Evolutionary conservation across 2,888 invertebrate genomes (phyloP).

Genomic region (Hydriomena furcata): DNA sequence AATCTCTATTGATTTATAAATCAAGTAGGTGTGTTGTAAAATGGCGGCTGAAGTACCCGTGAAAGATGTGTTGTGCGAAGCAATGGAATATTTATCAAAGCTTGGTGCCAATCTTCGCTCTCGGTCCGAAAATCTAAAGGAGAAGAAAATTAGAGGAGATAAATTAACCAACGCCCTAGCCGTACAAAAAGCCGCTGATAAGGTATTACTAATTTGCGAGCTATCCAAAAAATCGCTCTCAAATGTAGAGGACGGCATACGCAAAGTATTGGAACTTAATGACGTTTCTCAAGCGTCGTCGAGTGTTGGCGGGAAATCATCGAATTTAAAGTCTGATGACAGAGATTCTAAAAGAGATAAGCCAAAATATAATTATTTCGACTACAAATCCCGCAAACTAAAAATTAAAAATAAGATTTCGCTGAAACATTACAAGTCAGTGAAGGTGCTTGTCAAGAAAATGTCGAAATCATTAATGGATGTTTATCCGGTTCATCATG

Average conservation of each 20-base stretch:
- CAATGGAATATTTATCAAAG: constrained; percentile 75
- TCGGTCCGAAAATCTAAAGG: constrained; percentile 66
- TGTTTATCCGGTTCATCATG: constrained; percentile 66
- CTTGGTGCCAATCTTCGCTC: constrained; percentile 68
- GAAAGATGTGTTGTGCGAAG: constrained; percentile 68
- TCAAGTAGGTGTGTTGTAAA: constrained; percentile 36
- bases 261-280: constrained; percentile 56
- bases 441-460: constrained; percentile 55
- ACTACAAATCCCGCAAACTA: constrained; percentile 54
- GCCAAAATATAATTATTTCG: constrained; percentile 50
- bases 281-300: constrained; percentile 46
- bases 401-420: constrained; percentile 61
- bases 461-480: constrained; percentile 54
- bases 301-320: constrained; percentile 46
- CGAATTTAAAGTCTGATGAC: constrained; percentile 14
- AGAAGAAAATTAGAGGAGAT: constrained; percentile 63
- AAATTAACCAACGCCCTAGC: constrained; percentile 68
- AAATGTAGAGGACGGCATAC: constrained; percentile 69
- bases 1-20: not conserved
- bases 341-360: constrained; percentile 13
- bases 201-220: constrained; percentile 73
- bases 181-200: constrained; percentile 68
- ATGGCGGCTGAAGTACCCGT: constrained; percentile 71
- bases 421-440: constrained; percentile 63
- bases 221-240: constrained; percentile 74